phyloP scores from a whole-genome alignment of 2,797 vertebrate genomes.

The Smutsia temminckii region DNA sequence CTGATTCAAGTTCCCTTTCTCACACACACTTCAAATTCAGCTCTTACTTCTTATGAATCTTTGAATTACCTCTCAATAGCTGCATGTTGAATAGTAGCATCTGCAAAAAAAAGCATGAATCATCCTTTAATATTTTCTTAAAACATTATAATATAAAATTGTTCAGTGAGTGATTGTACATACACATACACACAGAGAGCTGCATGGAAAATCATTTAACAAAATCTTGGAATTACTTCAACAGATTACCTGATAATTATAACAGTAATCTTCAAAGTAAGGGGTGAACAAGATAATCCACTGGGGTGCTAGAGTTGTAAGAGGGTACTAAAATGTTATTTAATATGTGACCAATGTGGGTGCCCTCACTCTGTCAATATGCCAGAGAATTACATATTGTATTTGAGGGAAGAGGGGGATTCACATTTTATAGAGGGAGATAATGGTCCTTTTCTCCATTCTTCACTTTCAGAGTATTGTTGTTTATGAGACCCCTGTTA shows the following conservation, averaged over 20 bases:
- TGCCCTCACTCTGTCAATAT: neutral
- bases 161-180: neutral
- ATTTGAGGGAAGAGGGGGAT: neutral
- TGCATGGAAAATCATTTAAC: neutral
- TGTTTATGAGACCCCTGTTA: neutral
- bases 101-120: neutral
- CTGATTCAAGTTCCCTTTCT: neutral
- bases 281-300: neutral
- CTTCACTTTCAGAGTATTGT: neutral
- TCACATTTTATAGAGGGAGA: neutral
- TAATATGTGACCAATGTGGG: neutral
- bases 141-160: neutral
- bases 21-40: neutral
- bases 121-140: neutral
- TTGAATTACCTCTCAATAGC: neutral
- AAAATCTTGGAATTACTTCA: neutral
- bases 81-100: neutral
- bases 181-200: neutral
- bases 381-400: neutral
- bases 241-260: neutral
- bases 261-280: neutral
- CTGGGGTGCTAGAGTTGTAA: neutral
- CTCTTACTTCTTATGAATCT: neutral
- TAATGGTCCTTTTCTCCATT: neutral
- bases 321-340: neutral